These are phyloP conservation scores for Eupithecia centaureata DNA, from an alignment of 2,888 invertebrate species.

Conservation along the genomic window DNA sequence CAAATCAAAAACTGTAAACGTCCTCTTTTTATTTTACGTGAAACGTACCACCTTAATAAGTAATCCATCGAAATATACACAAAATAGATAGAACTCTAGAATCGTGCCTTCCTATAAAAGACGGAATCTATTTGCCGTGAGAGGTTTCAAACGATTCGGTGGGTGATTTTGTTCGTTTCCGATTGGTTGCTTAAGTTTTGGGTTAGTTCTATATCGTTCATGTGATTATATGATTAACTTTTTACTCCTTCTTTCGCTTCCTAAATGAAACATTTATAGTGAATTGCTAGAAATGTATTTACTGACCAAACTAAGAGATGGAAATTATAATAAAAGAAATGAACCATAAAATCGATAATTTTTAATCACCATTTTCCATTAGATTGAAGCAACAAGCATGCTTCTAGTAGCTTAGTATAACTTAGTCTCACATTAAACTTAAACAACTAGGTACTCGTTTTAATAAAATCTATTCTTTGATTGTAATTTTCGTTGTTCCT, in stretches of 20 bases:
- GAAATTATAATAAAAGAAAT: neutral
- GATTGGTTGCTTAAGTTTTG: neutral
- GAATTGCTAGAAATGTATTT: neutral
- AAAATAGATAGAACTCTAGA: neutral
- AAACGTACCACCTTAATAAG: neutral
- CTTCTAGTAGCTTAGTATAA: too few relatives aligned
- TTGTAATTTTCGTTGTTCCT: too few relatives aligned
- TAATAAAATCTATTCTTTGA: too few relatives aligned
- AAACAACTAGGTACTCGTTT: too few relatives aligned
- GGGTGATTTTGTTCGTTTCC: slow-evolving; percentile 20
- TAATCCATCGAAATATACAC: neutral
- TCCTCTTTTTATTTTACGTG: too few relatives aligned
- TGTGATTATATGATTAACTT: neutral
- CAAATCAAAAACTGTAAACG: too few relatives aligned
- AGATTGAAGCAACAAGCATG: too few relatives aligned
- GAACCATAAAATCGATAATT: too few relatives aligned
- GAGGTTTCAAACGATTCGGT: slow-evolving; percentile 49
- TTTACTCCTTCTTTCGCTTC: neutral
- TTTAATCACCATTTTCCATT: too few relatives aligned
- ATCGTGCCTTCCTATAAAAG: slow-evolving; percentile 21
- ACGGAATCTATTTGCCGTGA: slow-evolving; percentile 57
- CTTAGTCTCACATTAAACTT: too few relatives aligned
- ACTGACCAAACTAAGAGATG: neutral
- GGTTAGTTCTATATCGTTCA: neutral
- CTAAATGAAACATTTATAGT: neutral